A percentile compares a stretch with the other conserved stretches of the same genome.
phyloP scores from a whole-genome alignment of 2,888 invertebrate genomes.

The Athrips mouffetella region DNA sequence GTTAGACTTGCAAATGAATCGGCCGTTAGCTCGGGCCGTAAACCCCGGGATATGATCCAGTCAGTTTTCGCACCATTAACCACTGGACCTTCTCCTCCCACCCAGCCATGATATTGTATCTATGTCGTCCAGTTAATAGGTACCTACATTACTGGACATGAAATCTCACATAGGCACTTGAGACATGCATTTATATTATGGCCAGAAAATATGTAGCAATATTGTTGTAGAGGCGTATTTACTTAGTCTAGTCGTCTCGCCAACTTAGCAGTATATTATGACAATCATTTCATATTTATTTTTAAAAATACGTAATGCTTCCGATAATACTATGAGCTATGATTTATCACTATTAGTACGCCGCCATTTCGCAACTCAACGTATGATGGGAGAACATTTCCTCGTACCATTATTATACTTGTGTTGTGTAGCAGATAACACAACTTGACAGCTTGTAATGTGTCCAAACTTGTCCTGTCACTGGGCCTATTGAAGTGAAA shows the following conservation, averaged over 20 bases:
- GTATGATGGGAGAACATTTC: constrained; percentile 53
- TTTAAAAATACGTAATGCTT: no score
- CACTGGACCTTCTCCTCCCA: constrained; percentile 51
- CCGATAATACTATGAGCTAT: no score
- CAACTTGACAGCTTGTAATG: constrained; percentile 63
- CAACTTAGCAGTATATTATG: no score
- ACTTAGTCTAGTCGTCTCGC: no score
- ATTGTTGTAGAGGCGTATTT: no score
- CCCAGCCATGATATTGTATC: constrained; percentile 59
- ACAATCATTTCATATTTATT: no score
- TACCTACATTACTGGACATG: no score
- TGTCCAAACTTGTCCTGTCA: constrained; percentile 63
- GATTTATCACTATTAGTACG: no score
- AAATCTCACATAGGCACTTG: no score
- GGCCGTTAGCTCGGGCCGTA: constrained; percentile 75
- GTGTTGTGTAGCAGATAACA: constrained; percentile 59
- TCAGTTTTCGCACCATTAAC: constrained; percentile 77
- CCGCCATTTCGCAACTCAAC: neutral
- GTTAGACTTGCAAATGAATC: constrained; percentile 79
- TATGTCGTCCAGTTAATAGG: no score
- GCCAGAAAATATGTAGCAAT: no score
- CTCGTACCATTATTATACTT: constrained; percentile 38
- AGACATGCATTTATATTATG: no score
- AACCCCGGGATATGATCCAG: constrained; percentile 75
- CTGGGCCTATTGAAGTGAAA: constrained; percentile 53